A percentile compares a stretch with the other conserved stretches of the same genome.
These are phyloP conservation scores for Aphis gossypii DNA, from an alignment of 1,140 invertebrate species.

Conservation along the genomic window DNA sequence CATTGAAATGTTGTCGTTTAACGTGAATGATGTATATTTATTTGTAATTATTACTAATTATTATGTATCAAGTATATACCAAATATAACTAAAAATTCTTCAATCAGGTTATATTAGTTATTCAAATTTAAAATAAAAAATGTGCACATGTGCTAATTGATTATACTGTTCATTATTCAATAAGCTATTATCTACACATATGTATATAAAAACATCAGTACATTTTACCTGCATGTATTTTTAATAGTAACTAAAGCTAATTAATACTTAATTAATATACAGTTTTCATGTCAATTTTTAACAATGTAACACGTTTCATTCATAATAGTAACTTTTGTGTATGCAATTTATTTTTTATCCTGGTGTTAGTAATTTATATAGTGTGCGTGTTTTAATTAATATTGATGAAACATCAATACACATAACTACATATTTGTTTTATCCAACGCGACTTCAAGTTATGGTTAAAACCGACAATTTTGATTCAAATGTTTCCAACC, in stretches of 20 bases:
- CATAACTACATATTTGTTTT: neutral
- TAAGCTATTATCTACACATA: neutral
- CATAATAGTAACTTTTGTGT: neutral
- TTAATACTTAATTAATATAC: neutral
- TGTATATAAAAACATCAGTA: neutral
- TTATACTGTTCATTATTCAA: neutral
- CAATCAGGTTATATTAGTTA: neutral
- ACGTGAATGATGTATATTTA: neutral
- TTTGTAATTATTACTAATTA: neutral
- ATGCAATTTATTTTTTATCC: neutral
- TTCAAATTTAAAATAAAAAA: neutral
- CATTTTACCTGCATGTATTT: neutral
- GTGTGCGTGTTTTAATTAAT: conserved; percentile 20
- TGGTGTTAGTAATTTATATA: neutral
- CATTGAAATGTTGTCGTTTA: too few species aligned
- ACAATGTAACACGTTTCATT: neutral
- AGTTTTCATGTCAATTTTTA: conserved; percentile 4
- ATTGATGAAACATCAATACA: conserved; percentile 30
- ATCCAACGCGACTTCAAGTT: neutral
- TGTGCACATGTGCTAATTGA: neutral
- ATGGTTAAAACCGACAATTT: neutral
- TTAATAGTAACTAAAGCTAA: neutral
- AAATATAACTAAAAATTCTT: neutral
- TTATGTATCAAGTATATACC: neutral
- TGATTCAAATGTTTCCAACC: conserved; percentile 4